Base-by-base conservation (phyloP, 2,797 vertebrate genomes). In the Heterohyrax brucei region DNA sequence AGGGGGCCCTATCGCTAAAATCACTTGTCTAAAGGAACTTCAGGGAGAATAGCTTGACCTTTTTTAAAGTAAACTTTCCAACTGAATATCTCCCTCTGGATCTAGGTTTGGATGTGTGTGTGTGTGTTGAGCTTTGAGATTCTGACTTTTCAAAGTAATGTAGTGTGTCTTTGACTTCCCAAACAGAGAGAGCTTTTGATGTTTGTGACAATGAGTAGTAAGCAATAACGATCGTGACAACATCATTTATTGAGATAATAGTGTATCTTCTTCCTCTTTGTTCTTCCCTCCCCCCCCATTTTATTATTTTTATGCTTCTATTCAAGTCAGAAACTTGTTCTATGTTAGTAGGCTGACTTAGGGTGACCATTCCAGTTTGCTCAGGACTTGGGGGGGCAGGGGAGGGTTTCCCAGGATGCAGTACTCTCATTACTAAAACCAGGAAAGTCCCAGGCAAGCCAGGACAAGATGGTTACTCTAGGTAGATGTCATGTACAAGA, bases 51-150 rank as follows among this genome's bases (percentile, higher is more conserved):
- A 48, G 78, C 59, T 95, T 66, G 84, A 98, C 96, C 96, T 97
- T 96, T 98, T 93, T 91, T 91, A 97, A 97, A 95, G 88, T 94
- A 98, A 97, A 97, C 92, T 97, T 95, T 97, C 87, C 75, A 96
- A 62, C 39, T 76, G 88, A 87, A 16, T 93, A 96, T 72, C 72
- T 98, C 97, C 96, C 96, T 96, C 70, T 95, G 96, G 78, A 94
- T 97, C 92, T 97, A 96, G 83, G 56, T 97, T 96, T 92, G 91
- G 72, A 95, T 50, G 44, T 46, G 84, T 85, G 24, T 95, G 39
- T 44, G 46, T 59, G 64, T 13, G 21, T 16, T 76, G 56, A 95
- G 76, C 66, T 93, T 92, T 97, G 73, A 89, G 64, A 94, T 81
- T 95, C 83, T 87, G 76, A 95, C 76, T 96, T 95, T 94, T 96